Evolutionary conservation across 1,140 invertebrate genomes (phyloP), one percentile per base, ranked within the genome.

Genomic region (Drosophila athabasca): DNA sequence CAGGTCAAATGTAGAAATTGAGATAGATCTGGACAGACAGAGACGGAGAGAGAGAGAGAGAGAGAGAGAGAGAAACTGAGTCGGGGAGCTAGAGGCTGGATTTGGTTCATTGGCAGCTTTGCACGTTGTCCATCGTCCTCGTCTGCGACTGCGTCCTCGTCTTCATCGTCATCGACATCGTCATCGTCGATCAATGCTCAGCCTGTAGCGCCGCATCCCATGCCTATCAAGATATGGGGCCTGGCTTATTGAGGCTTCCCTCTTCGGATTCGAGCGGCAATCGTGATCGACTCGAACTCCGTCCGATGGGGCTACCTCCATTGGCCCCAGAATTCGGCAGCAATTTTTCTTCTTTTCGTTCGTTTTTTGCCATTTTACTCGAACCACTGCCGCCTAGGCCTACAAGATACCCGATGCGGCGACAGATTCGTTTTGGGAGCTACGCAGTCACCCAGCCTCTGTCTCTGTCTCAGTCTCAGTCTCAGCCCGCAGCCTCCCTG

Each of bases 51-150:
- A 15, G 19, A 29, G n/a, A 44, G 39, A 19, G 2, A 15, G 3
- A 17, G 11, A 58, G n/a, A n/a, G 41, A 26, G 17, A 17, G 8
- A 41, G 26, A 11, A 19, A 19, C 17, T 0, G 35, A 29, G 52
- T 53, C 15, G 46, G 39, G 46, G 19, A 54, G 52, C 73, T 65
- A 45, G 11, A 15, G 69, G 83, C 58, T 70, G 58, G 64, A 79
- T 72, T 66, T 77, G 79, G 71, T 83, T 88, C 83, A 87, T 87
- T 87, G 79, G 79, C 83, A 87, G 83, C 83, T 88, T 87, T 82
- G 75, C 83, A 82, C 83, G 64, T 87, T 72, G 67, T 65, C 67
- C 51, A 39, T 71, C 57, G 57, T 65, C 55, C 19, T 70, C 49
- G 61, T 75, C 60, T 17, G 15, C 31, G 22, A n/a, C n/a, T n/a